Evolutionary conservation across 2,797 vertebrate species (phyloP), one percentile per base, ranked within the genome.

Genomic region (Tokudaia tokunoshimensis): DNA sequence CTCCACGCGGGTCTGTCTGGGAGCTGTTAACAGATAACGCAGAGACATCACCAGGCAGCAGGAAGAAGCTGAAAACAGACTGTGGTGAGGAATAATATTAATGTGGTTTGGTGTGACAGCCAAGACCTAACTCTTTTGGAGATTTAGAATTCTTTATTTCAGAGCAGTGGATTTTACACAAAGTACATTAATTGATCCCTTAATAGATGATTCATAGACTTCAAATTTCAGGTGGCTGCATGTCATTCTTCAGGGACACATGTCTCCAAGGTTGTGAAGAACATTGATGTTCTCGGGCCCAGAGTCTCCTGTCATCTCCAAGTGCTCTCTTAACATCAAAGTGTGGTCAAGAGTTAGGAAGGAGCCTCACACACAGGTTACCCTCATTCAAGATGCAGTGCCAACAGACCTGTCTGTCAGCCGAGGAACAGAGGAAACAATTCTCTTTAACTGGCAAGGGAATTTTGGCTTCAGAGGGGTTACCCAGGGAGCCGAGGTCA

Each of bases 111-210:
- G 37, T 29, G 22, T 79, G 37, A 8, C n/a, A 96, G 78, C 20
- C 6, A 84, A 95, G 96, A 37, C 57, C 20, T 89, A 90, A 93
- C 94, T 86, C 63, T 70, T 63, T 91, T 37, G 37, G 29, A 79
- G 78, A 90, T 74, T 94, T 88, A 47, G 89, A 92, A 88, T 89
- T 34, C 70, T 13, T 89, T 76, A 74, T 50, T 86, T 97, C 55
- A 94, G 59, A 44, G 76, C 92, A 96, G 94, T 41, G 37, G 37
- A 93, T 89, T 92, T 47, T 63, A 89, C 10, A 91, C 22, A 92
- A 87, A 80, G 74, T 79, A 37, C 17, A 91, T 41, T 57, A n/a
- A 55, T 2, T 72, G 50, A 91, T 70, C 86, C 31, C 22, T 67
- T 94, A 70, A 70, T 12, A 85, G 57, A 44, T 65, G 79, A 75